Conservation (phyloP, 2,888 invertebrate genomes). For the Acrobasis repandana region DNA sequence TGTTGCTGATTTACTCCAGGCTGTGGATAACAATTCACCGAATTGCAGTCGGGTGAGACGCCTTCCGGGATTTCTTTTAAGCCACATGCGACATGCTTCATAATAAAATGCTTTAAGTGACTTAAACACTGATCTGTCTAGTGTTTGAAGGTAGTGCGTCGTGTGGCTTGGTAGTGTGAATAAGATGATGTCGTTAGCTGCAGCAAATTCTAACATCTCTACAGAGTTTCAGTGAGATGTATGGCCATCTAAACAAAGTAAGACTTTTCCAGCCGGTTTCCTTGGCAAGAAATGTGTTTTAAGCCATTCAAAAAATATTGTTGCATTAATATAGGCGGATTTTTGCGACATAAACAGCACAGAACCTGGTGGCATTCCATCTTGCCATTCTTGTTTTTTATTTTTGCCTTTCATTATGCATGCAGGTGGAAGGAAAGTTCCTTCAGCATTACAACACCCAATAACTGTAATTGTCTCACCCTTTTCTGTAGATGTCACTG, state of each 20-base stretch:
- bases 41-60: not conserved
- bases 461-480: slow-evolving; percentile 47
- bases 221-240: slow-evolving; percentile 33
- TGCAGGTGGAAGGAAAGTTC: slow-evolving; percentile 33
- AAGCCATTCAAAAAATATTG: slow-evolving; percentile 32
- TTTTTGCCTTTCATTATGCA: slow-evolving; percentile 25
- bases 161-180: slow-evolving; percentile 36
- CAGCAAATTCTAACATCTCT: slow-evolving; percentile 36
- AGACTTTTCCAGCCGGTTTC: slow-evolving; percentile 30
- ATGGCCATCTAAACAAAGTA: slow-evolving; percentile 41
- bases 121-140: slow-evolving; percentile 1
- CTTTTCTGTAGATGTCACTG: slow-evolving; percentile 47
- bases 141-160: slow-evolving; percentile 26
- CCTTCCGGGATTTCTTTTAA: not conserved
- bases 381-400: slow-evolving; percentile 29
- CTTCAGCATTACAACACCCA: slow-evolving; percentile 50
- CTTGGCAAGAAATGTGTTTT: too few relatives aligned
- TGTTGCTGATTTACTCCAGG: not conserved
- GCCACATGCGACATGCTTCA: not conserved
- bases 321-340: slow-evolving; percentile 33
- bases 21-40: not conserved
- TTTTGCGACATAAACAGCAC: slow-evolving; percentile 26
- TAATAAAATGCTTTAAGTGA: slow-evolving; percentile 2
- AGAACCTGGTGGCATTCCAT: slow-evolving; percentile 31
- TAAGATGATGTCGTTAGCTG: slow-evolving; percentile 35